Conservation (phyloP, 2,113 vertebrate genomes). For the Pontoporia blainvillei region DNA sequence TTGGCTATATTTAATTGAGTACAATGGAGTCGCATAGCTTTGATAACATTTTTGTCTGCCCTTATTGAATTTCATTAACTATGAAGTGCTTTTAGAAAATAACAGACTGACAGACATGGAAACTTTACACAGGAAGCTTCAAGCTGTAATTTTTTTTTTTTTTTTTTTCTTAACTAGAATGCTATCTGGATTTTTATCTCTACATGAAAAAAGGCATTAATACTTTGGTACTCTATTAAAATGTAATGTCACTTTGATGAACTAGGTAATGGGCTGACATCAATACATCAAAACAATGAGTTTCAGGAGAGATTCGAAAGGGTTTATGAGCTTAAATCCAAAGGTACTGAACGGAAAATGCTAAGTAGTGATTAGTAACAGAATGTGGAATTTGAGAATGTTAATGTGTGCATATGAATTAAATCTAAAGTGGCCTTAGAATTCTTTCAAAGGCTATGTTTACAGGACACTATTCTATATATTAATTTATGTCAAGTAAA, state of each 20-base stretch:
- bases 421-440: neutral
- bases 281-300: conserved; percentile 31
- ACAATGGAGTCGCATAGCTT: neutral
- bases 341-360: neutral
- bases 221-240: conserved; percentile 6
- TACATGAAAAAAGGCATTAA: neutral
- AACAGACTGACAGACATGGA: neutral
- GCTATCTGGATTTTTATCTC: conserved; percentile 27
- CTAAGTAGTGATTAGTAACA: neutral
- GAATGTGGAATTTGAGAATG: neutral
- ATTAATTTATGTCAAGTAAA: neutral
- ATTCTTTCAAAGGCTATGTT: neutral
- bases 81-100: neutral
- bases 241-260: conserved; percentile 38
- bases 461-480: neutral
- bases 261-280: neutral
- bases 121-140: conserved; percentile 5
- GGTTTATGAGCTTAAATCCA: neutral
- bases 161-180: neutral
- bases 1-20: neutral
- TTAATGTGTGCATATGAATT: neutral
- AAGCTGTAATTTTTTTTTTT: neutral
- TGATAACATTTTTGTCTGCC: neutral
- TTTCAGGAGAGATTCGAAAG: neutral
- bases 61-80: neutral